Conservation (phyloP, 2,888 invertebrate species). For the Zelleria hepariella region DNA sequence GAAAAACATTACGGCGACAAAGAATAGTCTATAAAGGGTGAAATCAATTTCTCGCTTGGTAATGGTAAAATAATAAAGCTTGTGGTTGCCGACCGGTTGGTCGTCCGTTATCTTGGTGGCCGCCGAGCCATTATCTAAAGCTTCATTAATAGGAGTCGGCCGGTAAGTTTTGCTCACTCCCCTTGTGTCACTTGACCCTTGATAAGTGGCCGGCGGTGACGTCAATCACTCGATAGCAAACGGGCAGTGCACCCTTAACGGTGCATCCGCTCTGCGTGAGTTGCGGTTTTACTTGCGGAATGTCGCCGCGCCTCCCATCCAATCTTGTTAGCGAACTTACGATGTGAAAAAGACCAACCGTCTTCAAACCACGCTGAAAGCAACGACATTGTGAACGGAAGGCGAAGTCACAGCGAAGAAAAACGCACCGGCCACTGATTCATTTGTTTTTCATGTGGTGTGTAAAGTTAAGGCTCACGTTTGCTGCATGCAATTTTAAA, state of each 20-base stretch:
- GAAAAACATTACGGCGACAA: conserved; percentile 6
- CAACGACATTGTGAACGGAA: too few relatives aligned
- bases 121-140: not conserved
- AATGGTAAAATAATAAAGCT: not conserved
- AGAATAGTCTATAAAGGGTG: conserved; percentile 5
- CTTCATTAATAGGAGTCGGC: not conserved
- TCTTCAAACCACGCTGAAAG: too few relatives aligned
- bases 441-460: too few relatives aligned
- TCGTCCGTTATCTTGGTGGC: not conserved
- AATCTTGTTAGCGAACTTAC: conserved; percentile 51
- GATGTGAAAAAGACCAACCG: too few relatives aligned
- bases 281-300: conserved; percentile 23
- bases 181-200: not conserved
- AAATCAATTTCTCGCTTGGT: conserved; percentile 10
- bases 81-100: not conserved
- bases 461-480: too few relatives aligned
- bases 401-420: too few relatives aligned
- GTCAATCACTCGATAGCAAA: not conserved
- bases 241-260: conserved; percentile 4
- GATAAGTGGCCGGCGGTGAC: not conserved
- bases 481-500: too few relatives aligned
- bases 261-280: conserved; percentile 26
- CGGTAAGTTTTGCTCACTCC: not conserved
- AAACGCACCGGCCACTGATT: too few relatives aligned
- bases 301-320: conserved; percentile 49